Evolutionary conservation across 2,888 invertebrate species (phyloP).

Genomic region (Apodemia duryi): DNA sequence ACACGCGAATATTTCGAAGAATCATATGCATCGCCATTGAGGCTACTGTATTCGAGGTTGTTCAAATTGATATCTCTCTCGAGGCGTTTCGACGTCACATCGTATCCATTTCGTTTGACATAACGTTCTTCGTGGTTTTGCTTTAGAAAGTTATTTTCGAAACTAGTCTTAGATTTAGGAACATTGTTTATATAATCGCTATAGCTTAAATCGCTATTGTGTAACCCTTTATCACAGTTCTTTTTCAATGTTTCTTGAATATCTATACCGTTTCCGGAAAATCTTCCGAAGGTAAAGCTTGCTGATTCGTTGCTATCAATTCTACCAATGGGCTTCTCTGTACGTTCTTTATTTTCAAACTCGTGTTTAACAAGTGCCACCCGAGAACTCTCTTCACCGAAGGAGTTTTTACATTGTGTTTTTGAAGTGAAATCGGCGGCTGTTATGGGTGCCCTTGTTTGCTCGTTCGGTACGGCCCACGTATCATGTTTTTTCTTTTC

Average conservation of each 20-base stretch:
- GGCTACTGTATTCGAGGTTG: slow-evolving; percentile 66
- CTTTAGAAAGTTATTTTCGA: slow-evolving; percentile 73
- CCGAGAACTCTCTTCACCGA: slow-evolving; percentile 57
- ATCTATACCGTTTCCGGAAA: slow-evolving; percentile 64
- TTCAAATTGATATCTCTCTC: slow-evolving; percentile 69
- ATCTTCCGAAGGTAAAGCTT: slow-evolving; percentile 58
- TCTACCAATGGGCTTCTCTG: slow-evolving; percentile 53
- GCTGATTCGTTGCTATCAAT: slow-evolving; percentile 54
- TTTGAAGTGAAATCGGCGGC: slow-evolving; percentile 58
- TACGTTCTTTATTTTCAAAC: slow-evolving; percentile 65
- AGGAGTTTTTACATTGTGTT: slow-evolving; percentile 48
- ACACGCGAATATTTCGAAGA: slow-evolving; percentile 75
- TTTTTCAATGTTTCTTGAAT: slow-evolving; percentile 73
- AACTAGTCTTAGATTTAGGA: slow-evolving; percentile 77
- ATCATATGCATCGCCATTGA: slow-evolving; percentile 70
- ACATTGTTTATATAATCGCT: slow-evolving; percentile 73
- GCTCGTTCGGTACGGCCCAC: slow-evolving; percentile 64
- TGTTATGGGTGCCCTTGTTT: slow-evolving; percentile 56
- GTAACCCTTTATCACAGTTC: slow-evolving; percentile 77
- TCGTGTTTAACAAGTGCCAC: slow-evolving; percentile 68
- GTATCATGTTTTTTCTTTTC: slow-evolving; percentile 71
- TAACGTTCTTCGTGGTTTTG: slow-evolving; percentile 69
- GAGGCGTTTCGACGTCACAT: slow-evolving; percentile 57
- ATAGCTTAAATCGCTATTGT: slow-evolving; percentile 69
- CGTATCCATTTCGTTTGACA: slow-evolving; percentile 68